These are phyloP conservation scores for Propithecus coquereli DNA, from an alignment of 2,113 vertebrate species.

Conservation along the genomic window DNA sequence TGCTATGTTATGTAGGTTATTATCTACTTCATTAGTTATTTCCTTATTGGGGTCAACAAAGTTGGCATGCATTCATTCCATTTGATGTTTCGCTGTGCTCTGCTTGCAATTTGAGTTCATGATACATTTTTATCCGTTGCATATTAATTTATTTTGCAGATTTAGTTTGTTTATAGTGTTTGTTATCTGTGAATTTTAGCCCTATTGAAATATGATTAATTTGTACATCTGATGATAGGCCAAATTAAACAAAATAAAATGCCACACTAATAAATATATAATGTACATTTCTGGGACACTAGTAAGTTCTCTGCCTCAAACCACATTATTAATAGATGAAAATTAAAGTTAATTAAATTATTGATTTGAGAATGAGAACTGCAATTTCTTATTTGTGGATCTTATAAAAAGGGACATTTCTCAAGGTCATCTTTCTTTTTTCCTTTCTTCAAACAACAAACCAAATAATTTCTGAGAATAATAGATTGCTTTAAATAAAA, in stretches of 20 bases:
- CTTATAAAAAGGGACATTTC: conserved; percentile 23
- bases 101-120: neutral
- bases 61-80: neutral
- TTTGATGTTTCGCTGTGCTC: neutral
- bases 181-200: conserved; percentile 47
- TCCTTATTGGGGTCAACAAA: neutral
- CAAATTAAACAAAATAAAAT: conserved; percentile 48
- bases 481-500: neutral
- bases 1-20: neutral
- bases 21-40: neutral
- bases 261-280: conserved; percentile 32
- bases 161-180: conserved; percentile 57
- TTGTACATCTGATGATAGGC: neutral
- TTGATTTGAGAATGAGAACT: conserved; percentile 55
- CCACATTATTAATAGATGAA: conserved; percentile 60
- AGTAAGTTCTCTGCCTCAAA: conserved; percentile 28
- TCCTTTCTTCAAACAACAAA: neutral
- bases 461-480: neutral
- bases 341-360: conserved; percentile 74
- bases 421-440: neutral
- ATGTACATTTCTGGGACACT: neutral
- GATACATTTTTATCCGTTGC: conserved; percentile 2
- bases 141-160: conserved; percentile 39
- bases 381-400: conserved; percentile 52
- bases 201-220: conserved; percentile 70